Base-by-base conservation (phyloP, 1,140 invertebrate genomes). In the Zaprionus africanus region DNA sequence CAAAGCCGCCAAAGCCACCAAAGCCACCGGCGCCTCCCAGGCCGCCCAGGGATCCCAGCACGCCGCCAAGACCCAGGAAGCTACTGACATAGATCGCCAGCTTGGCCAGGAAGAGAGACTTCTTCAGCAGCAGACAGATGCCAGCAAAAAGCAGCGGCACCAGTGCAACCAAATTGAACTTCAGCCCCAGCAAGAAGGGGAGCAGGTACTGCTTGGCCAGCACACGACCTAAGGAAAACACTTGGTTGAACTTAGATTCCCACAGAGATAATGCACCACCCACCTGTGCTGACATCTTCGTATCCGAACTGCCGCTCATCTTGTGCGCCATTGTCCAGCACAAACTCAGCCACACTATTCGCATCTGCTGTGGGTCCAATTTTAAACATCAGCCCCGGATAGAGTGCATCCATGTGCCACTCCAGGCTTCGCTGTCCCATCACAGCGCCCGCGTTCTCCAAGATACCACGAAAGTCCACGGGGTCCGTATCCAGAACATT, bases 101-200 rank as follows among this genome's bases (percentile, higher is more conserved):
- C 92, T 97, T 97, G 17, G 95, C 95, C 9, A 97, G 69, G 1
- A 96, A 85, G 28, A 96, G 93, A 0, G 96, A 96, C 82, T 97
- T 97, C 82, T 96, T 96, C 7, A 95, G 95, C 5, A 96, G 90
- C 28, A 97, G 60, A 53, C 96, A 93, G 36, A 96, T 90, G 13
- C 95, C 81, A 1, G 96, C 96, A 70, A 97, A 95, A 0, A 96
- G 78, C 64, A 97, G 91, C 0, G 96, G 96, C 15, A 97, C 92
- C 49, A 97, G 84, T 1, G 96, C 96, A 0, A 95, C 94, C 46
- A 96, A 84, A 74, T 96, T 96, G 84, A 96, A 96, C 93, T 97
- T 97, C 51, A 96, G 94, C 11, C 96, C 96, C 26, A 96, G 92
- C 1, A 97, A 93, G 86, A 96, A 95, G 24, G 96, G 96, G 38